Evolutionary conservation across 1,140 invertebrate genomes (phyloP), one percentile per base, ranked within the genome.

Genomic region (Ctenoplectra terminalis): DNA sequence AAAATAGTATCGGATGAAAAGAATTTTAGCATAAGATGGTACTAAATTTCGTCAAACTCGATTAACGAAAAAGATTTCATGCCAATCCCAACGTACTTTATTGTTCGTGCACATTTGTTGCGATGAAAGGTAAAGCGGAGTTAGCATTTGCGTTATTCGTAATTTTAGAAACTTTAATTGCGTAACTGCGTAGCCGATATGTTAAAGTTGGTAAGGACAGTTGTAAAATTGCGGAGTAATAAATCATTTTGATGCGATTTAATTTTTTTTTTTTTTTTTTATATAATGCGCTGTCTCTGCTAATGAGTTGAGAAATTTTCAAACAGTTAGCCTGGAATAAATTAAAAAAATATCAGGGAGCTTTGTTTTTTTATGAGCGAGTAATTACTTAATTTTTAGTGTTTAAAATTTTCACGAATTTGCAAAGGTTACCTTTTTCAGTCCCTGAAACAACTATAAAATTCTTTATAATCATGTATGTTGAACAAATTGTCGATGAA

Each of bases 151-250:
- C n/a, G n/a, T n/a, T n/a, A n/a, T n/a, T n/a, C 13, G 17, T 54
- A 66, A 66, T 66, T 76, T 76, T 52, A 54, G 73, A 66, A 40
- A 52, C 40, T 43, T 52, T 43, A 37, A 64, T 66, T 31, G 34
- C 34, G 46, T 9, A 54, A 66, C 34, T 8, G 11, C 2, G 8
- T n/a, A 29, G 43, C 43, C 73, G n/a, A 29, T 23, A 8, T 29
- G 37, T 76, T n/a, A 8, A 6, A 20, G 23, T 20, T n/a, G n/a
- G n/a, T n/a, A n/a, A n/a, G n/a, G 46, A 29, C 46, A 37, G 56
- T 34, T 75, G 46, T 50, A 29, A 50, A 54, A 71, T 29, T 26
- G 26, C 23, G 1, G 0, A 20, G 23, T 15, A 23, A 11, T 17
- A 13, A n/a, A 48, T 71, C 50, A 29, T 29, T 29, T 8, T 8